Base-by-base conservation (phyloP, 2,888 invertebrate genomes). In the Hydriomena furcata region DNA sequence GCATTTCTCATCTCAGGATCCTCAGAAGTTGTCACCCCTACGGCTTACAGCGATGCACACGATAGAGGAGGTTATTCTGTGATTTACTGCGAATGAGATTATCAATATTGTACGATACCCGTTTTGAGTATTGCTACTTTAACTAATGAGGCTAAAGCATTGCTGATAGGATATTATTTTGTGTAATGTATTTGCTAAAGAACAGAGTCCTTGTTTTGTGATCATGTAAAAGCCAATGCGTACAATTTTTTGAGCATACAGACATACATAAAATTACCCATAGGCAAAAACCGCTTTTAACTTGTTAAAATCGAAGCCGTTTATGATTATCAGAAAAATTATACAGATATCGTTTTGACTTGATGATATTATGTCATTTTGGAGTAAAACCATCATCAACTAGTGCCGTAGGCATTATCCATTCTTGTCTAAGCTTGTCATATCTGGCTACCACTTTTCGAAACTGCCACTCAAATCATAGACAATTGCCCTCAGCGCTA, bases 81-180 rank as follows among this genome's bases (percentile, higher is more conserved):
- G 60, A 61, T 61, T 61, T 61, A 61, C 60, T 43, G 60, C 43
- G 28, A 38, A 25, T 30, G 48, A 54, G 58, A 56, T 61, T 56
- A 56, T 61, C 60, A 30, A 11, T 28, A 36, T 30, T 48, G 31
- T 44, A 31, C 42, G 40, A 55, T 50, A 47, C 20, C 47, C 23
- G 25, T 54, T 53, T 53, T 49, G 43, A 58, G 55, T 38, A 49
- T 48, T 55, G 46, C 43, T 52, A 23, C 42, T 50, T 49, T 50
- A 46, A 48, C 55, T 58, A 53, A 58, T 58, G 55, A 58, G 52
- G 47, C 44, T 38, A 37, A 30, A 37, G 8, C 12, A 31, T 10
- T 30, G 28, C 32, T 4, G 24, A 24, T 23, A 36, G 31, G 12
- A 40, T 10, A 30, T 40, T 23, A 21, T 24, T 40, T 23, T 12